Base-by-base conservation (phyloP, 1,140 invertebrate species). In the Drosophila setifemur region DNA sequence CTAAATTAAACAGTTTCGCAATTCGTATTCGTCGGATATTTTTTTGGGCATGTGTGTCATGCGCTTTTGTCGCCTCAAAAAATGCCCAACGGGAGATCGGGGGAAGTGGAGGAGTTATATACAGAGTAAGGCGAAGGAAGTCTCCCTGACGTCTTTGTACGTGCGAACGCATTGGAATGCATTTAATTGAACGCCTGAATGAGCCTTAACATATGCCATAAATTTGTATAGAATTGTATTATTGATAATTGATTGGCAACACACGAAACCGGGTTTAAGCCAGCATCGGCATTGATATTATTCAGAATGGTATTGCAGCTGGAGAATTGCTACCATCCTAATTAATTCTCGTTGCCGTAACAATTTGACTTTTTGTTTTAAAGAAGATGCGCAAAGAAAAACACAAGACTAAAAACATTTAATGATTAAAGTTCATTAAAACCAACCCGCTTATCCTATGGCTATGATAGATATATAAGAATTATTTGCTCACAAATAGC, bases 31-130 rank as follows among this genome's bases (percentile, higher is more conserved):
- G 55, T 63, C n/a, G 12, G 55, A 19, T 25, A 33, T n/a, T 31
- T 70, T 74, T 85, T 85, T 86, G 81, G 79, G 35, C 78, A 83
- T 83, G 78, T 83, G 79, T 83, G 78, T 83, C 78, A 83, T 48
- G 68, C 35, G 53, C 44, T 11, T 26, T 42, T 73, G 57, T 55
- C 69, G 44, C 58, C 58, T 19, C 19, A 23, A 49, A 61, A 44
- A 54, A 72, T 69, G 64, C 69, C 39, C 37, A 35, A 23, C 19
- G 19, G n/a, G n/a, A 53, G 18, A 48, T 52, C 14, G 23, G 19
- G 9, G 16, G 28, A 49, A 40, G 23, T 29, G 18, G 50, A 43
- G 25, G 50, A 57, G 49, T 72, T 50, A 31, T 50, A 33, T 66
- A 37, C 14, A 54, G 52, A 79, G 49, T 39, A 52, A 63, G 69